These are phyloP conservation scores for Myrmophylax atrothorax DNA, from an alignment of 2,113 vertebrate genomes.

Conservation along the genomic window DNA sequence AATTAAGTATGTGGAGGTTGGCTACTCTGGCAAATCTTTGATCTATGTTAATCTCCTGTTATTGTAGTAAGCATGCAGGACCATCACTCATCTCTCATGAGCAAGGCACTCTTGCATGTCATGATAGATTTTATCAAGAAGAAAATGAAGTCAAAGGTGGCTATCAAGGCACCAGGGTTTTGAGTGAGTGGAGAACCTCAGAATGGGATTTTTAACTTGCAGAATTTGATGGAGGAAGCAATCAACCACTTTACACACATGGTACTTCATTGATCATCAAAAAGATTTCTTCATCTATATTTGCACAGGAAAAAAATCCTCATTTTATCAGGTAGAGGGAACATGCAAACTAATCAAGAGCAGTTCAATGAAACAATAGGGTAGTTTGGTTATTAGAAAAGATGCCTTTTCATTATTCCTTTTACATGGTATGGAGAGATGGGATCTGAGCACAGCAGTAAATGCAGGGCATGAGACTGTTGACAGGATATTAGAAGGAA, in stretches of 20 bases:
- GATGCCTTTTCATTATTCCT: not conserved
- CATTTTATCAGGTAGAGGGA: not conserved
- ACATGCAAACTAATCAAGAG: not conserved
- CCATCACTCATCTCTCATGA: slow-evolving; percentile 4
- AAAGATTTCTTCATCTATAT: not conserved
- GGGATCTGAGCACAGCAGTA: slow-evolving; percentile 21
- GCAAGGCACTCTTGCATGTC: not conserved
- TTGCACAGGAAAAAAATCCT: not conserved
- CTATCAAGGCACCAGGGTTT: not conserved
- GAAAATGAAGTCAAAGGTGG: slow-evolving; percentile 48
- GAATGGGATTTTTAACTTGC: not conserved
- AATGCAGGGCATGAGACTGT: not conserved
- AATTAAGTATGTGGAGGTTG: not conserved
- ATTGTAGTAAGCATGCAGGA: slow-evolving; percentile 17
- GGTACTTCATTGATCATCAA: not conserved
- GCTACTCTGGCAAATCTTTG: slow-evolving; percentile 19
- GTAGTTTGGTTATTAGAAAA: not conserved
- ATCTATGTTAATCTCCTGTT: slow-evolving; percentile 41
- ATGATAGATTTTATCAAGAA: slow-evolving; percentile 35
- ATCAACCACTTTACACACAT: not conserved
- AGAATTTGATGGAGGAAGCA: not conserved
- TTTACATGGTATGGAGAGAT: not conserved
- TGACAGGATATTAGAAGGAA: slow-evolving; percentile 33
- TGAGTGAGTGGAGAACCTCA: not conserved
- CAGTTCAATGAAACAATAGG: not conserved